Conservation (phyloP, 1,140 invertebrate genomes). For the Harlomillsia oculata region DNA sequence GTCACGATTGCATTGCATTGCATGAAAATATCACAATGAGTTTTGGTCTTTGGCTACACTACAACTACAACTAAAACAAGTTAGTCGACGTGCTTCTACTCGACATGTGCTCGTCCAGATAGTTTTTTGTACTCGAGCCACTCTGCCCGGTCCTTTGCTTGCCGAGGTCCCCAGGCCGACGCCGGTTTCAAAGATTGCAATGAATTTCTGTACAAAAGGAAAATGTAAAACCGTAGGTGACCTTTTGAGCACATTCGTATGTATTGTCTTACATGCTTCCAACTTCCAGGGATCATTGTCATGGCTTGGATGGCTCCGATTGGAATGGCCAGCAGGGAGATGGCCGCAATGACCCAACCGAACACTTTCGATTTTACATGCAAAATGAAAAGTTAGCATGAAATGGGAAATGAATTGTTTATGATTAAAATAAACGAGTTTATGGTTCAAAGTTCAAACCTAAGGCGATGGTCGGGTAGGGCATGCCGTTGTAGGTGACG, state of each 20-base stretch:
- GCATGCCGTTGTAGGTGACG: not conserved
- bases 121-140: not conserved
- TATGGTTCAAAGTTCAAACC: not conserved
- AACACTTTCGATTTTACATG: too few relatives aligned
- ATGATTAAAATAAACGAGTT: not conserved
- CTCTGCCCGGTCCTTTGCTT: not conserved
- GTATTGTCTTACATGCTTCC: not conserved
- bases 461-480: slow-evolving; percentile 3
- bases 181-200: not conserved
- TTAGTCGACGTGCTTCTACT: too few relatives aligned
- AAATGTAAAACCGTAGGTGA: too few relatives aligned
- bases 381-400: not conserved
- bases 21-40: too few relatives aligned
- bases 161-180: not conserved
- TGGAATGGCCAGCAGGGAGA: slow-evolving; percentile 44
- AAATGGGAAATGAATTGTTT: not conserved
- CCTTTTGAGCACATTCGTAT: too few relatives aligned
- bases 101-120: too few relatives aligned
- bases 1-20: too few relatives aligned
- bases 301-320: slow-evolving; percentile 43
- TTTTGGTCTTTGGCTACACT: too few relatives aligned
- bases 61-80: too few relatives aligned
- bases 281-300: not conserved
- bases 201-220: slow-evolving; percentile 8
- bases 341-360: slow-evolving; percentile 41